These are phyloP conservation scores for Loris lydekkerianus DNA, from an alignment of 2,797 vertebrate species.

Conservation along the genomic window DNA sequence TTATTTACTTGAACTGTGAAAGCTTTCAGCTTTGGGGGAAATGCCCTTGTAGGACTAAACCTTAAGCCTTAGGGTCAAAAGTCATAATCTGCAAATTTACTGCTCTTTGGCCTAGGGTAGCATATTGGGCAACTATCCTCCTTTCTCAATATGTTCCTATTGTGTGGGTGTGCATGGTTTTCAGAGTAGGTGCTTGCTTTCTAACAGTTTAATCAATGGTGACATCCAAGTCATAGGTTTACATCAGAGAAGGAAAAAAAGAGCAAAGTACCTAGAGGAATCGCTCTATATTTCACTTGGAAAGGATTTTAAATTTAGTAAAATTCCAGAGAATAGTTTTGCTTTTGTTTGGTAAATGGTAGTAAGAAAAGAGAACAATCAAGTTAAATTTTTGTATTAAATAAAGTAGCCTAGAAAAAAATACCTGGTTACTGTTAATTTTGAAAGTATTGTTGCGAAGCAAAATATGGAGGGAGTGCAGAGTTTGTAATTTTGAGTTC, in stretches of 20 bases:
- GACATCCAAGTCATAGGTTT: not conserved
- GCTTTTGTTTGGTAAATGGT: not conserved
- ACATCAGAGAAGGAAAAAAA: not conserved
- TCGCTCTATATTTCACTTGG: not conserved
- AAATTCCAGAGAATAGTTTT: not conserved
- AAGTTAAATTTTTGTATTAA: not conserved
- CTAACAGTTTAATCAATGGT: not conserved
- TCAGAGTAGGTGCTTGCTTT: not conserved
- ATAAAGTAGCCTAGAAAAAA: not conserved
- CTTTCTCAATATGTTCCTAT: not conserved
- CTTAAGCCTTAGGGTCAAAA: not conserved
- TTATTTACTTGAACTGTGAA: not conserved
- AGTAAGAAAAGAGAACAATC: not conserved
- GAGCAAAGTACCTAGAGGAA: not conserved
- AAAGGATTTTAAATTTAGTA: not conserved
- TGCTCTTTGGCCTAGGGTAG: fast-evolving
- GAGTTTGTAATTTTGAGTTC: not conserved
- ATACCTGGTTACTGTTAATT: not conserved
- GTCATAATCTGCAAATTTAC: not conserved
- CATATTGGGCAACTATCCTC: too few species aligned
- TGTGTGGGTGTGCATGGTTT: not conserved
- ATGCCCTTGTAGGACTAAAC: not conserved
- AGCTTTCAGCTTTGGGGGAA: not conserved
- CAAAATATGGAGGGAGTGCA: not conserved
- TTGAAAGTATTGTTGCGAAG: not conserved